Conservation (phyloP, 2,113 vertebrate species). For the Urocolius indicus region DNA sequence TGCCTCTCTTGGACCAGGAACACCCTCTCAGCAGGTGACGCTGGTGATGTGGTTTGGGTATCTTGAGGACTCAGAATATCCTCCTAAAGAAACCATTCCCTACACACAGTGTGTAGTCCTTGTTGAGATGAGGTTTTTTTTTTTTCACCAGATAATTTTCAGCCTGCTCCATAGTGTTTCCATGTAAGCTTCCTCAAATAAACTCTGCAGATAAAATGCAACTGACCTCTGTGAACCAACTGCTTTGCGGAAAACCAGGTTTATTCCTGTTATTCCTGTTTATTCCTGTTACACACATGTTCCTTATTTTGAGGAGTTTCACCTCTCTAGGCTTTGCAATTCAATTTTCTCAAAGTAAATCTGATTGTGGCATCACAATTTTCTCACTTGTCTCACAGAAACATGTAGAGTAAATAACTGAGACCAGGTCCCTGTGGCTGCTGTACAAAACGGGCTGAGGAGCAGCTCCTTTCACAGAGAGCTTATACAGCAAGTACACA, state of each 20-base stretch:
- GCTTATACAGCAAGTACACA: not conserved
- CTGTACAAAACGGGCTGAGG: not conserved
- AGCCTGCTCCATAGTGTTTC: not conserved
- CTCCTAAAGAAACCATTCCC: not conserved
- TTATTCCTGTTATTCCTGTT: not conserved
- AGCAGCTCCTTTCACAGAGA: not conserved
- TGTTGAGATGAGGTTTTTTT: not conserved
- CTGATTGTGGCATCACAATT: not conserved
- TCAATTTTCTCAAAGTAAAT: not conserved
- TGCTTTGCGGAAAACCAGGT: not conserved
- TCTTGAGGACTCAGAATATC: not conserved
- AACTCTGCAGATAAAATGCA: not conserved
- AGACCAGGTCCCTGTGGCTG: not conserved
- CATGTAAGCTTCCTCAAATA: not conserved
- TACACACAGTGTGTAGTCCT: not conserved
- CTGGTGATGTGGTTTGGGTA: accelerated
- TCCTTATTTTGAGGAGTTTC: not conserved
- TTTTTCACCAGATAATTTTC: not conserved
- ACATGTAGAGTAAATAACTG: not conserved
- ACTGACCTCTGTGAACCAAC: accelerated
- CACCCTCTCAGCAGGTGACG: too few species aligned
- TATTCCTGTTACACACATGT: not conserved
- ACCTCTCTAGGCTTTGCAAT: not conserved
- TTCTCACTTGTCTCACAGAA: not conserved
- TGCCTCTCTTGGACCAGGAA: too few species aligned